These are phyloP conservation scores for Holacanthella duospinosa DNA, from an alignment of 2,888 invertebrate genomes.

Conservation along the genomic window DNA sequence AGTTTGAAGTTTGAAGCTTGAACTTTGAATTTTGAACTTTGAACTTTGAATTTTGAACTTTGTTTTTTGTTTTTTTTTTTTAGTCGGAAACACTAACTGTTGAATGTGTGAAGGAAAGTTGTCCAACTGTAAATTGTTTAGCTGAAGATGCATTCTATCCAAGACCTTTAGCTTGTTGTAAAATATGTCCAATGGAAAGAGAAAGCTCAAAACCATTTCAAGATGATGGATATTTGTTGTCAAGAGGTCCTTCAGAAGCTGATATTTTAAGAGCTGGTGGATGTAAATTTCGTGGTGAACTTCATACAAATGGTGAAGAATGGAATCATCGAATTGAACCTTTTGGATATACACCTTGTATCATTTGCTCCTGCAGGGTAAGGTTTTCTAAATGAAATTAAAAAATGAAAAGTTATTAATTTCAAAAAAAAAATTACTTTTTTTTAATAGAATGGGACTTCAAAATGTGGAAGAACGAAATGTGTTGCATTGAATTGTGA, in stretches of 20 bases:
- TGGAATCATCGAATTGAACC: constrained; percentile 82
- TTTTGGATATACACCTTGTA: constrained; percentile 77
- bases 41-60: too few relatives aligned
- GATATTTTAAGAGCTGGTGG: constrained; percentile 68
- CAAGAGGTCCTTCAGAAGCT: constrained; percentile 46
- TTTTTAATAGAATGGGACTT: constrained; percentile 60
- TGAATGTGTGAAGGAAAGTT: constrained; percentile 62
- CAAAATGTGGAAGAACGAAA: constrained; percentile 68
- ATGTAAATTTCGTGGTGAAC: constrained; percentile 53
- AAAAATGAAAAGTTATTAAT: not conserved
- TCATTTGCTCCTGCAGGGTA: constrained; percentile 84
- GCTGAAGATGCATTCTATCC: constrained; percentile 61
- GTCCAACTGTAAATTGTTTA: constrained; percentile 62
- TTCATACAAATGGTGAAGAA: constrained; percentile 63
- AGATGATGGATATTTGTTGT: constrained; percentile 25
- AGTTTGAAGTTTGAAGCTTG: too few relatives aligned
- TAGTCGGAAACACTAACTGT: constrained; percentile 58
- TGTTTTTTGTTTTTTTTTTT: too few relatives aligned
- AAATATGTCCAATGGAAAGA: constrained; percentile 53
- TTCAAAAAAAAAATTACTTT: constrained; percentile 18
- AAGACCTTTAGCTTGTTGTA: constrained; percentile 68
- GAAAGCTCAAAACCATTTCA: constrained; percentile 24
- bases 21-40: too few relatives aligned
- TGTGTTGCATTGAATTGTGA: constrained; percentile 60
- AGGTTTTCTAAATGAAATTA: constrained; percentile 40